Evolutionary conservation across 2,797 vertebrate species (phyloP), one percentile per base, ranked within the genome.

Genomic region (Harpagifer antarcticus): DNA sequence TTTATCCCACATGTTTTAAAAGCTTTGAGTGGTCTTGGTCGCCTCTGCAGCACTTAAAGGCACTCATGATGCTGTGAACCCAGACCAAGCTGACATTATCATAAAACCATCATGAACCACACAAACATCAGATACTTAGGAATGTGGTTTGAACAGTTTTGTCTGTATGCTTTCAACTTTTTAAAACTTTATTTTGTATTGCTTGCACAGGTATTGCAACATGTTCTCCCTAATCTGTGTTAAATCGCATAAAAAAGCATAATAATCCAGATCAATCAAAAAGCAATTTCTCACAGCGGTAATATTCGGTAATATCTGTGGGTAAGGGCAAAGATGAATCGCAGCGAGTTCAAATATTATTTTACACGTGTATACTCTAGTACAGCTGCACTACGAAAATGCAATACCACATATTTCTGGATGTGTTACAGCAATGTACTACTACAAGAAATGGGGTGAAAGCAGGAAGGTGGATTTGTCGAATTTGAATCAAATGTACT

Each of bases 1-100:
- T 84, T 76, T 66, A 60, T 73, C 59, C 65, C n/a, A 19, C 60
- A 43, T 33, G 56, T 75, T 84, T 74, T 91, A 82, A 91, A 88
- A 89, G 88, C 81, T 82, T 79, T 75, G 72, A 87, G 86, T 88
- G 86, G 78, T 85, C 82, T 81, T 89, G 66, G 59, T 85, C 68
- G 31, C 76, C 61, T 67, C 72, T 42, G 73, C 65, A 37, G 64
- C 76, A 78, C 84, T 90, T 72, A 57, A 81, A 74, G 72, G 86
- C 59, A 87, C 85, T 91, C 54, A 33, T 47, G 37, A 77, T 15
- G 73, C 63, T 15, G 64, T 37, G 8, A 70, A 49, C 42, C 4
- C 50, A 57, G 72, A 64, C 31, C 3, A 9, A 81, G 61, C 62
- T 45, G 57, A 88, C 71, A 85, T 86, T 68, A 82, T 61, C 74